Conservation (phyloP, 2,888 invertebrate genomes). For the Xanthorhoe spadicearia region DNA sequence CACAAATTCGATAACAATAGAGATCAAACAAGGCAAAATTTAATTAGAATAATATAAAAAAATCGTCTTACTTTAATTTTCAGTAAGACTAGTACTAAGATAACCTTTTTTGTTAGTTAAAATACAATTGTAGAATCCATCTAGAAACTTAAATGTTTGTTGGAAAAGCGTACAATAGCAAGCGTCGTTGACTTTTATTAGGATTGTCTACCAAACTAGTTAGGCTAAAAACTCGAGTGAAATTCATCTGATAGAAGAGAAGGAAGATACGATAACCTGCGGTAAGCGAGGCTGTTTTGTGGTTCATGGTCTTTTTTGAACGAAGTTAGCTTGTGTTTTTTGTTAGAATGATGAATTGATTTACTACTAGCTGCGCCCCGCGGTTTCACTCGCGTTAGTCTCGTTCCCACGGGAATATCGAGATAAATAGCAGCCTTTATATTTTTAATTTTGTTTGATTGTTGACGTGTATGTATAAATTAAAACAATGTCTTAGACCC, state of each 20-base stretch:
- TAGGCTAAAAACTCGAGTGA: constrained; percentile 6
- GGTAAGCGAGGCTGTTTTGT: neutral
- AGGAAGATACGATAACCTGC: neutral
- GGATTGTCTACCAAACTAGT: constrained; percentile 7
- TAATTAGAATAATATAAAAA: no score
- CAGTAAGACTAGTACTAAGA: neutral
- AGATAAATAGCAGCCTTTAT: no score
- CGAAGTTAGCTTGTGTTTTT: neutral
- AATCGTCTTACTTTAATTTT: no score
- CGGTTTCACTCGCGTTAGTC: no score
- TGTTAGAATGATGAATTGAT: neutral
- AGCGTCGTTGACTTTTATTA: constrained; percentile 12
- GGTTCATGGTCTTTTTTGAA: neutral
- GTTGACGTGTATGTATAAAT: no score
- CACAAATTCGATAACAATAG: no score
- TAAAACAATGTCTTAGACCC: no score
- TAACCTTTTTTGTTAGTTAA: neutral
- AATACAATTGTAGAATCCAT: neutral
- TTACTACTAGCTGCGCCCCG: no score
- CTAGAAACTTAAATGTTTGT: neutral
- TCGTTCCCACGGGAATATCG: no score
- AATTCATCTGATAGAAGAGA: neutral
- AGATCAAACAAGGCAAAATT: no score
- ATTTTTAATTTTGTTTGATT: no score
- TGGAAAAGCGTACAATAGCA: constrained; percentile 7